Evolutionary conservation across 1,140 invertebrate genomes (phyloP).

Genomic region (Zophobas morio): DNA sequence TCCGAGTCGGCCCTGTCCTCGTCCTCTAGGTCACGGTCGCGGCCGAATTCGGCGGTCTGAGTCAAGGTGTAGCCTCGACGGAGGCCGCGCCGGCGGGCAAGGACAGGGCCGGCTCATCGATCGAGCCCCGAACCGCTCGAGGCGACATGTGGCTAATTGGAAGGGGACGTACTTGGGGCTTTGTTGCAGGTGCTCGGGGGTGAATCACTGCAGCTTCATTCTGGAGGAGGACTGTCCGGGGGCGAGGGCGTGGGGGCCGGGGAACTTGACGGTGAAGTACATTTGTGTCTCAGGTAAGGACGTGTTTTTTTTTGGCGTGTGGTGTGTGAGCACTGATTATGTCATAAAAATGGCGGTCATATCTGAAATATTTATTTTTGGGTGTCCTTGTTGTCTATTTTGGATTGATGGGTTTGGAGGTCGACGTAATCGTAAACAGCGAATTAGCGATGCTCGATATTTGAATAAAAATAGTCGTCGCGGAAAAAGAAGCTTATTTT

Average conservation of each 20-base stretch:
- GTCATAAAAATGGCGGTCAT: no score
- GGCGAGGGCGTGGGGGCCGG: constrained; percentile 68
- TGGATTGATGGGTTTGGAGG: no score
- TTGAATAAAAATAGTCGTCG: no score
- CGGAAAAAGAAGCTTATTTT: no score
- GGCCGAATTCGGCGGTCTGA: constrained; percentile 17
- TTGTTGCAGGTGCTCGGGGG: constrained; percentile 73
- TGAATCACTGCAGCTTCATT: constrained; percentile 74
- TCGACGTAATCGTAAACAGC: no score
- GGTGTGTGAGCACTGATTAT: no score
- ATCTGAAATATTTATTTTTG: no score
- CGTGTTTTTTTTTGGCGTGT: no score
- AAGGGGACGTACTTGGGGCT: constrained; percentile 2
- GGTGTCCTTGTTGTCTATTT: no score
- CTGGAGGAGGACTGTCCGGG: constrained; percentile 70
- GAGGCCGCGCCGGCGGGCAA: constrained; percentile 17
- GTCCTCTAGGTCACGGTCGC: constrained; percentile 42
- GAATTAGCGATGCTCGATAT: no score
- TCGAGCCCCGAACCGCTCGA: not conserved
- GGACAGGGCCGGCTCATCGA: constrained; percentile 14
- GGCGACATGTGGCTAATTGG: constrained; percentile 28
- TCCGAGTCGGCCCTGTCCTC: constrained; percentile 26
- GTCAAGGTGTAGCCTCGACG: constrained; percentile 22
- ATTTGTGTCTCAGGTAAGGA: constrained; percentile 73
- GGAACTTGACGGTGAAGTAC: constrained; percentile 73